phyloP scores from a whole-genome alignment of 2,888 invertebrate genomes.

The Callimorpha dominula region DNA sequence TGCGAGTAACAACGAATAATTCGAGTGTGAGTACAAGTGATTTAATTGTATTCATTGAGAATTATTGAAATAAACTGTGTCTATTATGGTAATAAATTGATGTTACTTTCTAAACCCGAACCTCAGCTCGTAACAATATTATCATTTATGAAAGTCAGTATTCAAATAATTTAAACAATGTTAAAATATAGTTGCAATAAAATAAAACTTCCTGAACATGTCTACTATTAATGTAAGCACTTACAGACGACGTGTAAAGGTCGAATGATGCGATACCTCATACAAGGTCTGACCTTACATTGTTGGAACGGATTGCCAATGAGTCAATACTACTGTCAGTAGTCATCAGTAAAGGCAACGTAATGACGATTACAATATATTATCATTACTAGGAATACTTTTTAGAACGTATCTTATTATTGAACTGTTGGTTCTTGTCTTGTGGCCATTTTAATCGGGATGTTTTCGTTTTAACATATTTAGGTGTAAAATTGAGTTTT shows the following conservation, averaged over 20 bases:
- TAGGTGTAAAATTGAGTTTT: too few species aligned
- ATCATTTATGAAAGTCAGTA: not conserved
- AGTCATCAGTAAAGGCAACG: constrained; percentile 21
- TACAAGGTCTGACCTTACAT: constrained; percentile 46
- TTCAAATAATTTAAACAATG: not conserved
- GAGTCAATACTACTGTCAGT: constrained; percentile 18
- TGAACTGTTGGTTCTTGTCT: not conserved
- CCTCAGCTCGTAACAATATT: too few species aligned
- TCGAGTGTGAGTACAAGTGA: too few species aligned
- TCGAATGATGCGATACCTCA: constrained; percentile 25
- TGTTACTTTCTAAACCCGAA: too few species aligned
- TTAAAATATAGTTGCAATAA: not conserved
- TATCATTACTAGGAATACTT: constrained; percentile 4
- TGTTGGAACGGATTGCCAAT: constrained; percentile 44
- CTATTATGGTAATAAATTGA: too few species aligned
- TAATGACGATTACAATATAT: constrained; percentile 9
- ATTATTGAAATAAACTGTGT: too few species aligned
- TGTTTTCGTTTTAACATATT: too few species aligned
- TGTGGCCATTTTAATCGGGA: too few species aligned
- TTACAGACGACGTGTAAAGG: constrained; percentile 20
- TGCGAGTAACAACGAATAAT: too few species aligned
- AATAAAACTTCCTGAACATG: constrained; percentile 17
- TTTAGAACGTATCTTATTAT: not conserved
- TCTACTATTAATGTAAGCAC: constrained; percentile 5
- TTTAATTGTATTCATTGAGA: too few species aligned